A percentile compares a stretch with the other conserved stretches of the same genome.
Conservation (phyloP, 2,113 vertebrate genomes). For the Tylochromis polylepis region DNA sequence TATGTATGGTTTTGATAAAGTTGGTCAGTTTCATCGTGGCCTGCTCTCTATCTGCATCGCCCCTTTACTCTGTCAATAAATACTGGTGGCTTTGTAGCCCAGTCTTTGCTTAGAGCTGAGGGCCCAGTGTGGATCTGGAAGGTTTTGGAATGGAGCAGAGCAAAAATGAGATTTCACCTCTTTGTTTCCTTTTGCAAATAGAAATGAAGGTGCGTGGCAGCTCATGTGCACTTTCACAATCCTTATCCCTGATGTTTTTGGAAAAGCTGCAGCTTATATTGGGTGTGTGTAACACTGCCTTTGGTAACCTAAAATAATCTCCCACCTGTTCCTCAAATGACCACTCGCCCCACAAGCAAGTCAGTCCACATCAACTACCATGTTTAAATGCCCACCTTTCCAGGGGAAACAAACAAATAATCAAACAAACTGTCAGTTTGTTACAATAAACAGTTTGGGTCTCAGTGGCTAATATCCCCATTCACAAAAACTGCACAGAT, state of each 20-base stretch:
- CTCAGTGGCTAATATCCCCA: neutral
- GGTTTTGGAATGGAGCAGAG: neutral
- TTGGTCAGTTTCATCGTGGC: conserved; percentile 5
- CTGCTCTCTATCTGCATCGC: conserved; percentile 21
- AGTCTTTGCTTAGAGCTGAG: neutral
- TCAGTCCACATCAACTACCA: neutral
- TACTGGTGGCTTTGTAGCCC: neutral
- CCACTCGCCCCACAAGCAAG: neutral
- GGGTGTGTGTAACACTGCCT: neutral
- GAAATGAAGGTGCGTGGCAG: neutral
- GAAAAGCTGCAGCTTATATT: neutral
- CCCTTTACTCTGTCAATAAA: neutral
- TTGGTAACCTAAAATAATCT: neutral
- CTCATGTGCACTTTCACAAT: neutral
- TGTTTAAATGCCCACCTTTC: neutral
- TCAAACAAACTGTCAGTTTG: neutral
- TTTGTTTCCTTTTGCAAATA: neutral
- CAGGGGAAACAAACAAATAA: neutral
- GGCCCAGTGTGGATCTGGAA: neutral
- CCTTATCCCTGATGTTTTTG: neutral
- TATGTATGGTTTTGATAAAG: conserved; percentile 28
- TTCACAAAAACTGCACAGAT: neutral
- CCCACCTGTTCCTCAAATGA: neutral
- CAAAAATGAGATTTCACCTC: neutral
- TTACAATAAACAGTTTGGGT: neutral